A percentile compares a stretch with the other conserved stretches of the same genome.
Evolutionary conservation across 1,140 invertebrate species (phyloP).

Genomic region (Hylaeus volcanicus): DNA sequence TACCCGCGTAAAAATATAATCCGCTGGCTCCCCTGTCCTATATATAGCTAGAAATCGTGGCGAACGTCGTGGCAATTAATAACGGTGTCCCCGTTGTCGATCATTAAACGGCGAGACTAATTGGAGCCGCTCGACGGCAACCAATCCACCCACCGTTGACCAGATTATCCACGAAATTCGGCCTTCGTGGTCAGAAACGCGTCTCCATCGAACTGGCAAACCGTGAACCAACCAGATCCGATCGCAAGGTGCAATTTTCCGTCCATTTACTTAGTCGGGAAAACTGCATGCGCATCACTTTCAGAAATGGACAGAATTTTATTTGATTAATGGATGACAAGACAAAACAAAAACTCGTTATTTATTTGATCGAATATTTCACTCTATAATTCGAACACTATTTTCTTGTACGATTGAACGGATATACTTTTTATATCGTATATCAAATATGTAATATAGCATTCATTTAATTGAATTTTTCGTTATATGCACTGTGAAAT

Average conservation of each 20-base stretch:
- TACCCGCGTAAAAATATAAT: constrained; percentile 38
- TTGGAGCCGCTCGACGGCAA: constrained; percentile 48
- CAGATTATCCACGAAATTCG: constrained; percentile 32
- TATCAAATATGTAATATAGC: no score
- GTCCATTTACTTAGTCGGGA: no score
- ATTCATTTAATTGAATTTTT: no score
- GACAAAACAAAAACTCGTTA: no score
- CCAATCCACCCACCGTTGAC: constrained; percentile 25
- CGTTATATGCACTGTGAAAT: no score
- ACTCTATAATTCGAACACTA: no score
- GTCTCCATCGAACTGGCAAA: not conserved
- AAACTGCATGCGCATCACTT: no score
- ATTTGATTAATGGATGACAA: no score
- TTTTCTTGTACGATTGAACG: no score
- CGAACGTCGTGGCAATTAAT: constrained; percentile 34
- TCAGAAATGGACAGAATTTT: no score
- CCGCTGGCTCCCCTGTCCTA: constrained; percentile 6
- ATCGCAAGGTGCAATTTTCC: not conserved
- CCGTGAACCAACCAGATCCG: not conserved
- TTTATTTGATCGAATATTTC: no score
- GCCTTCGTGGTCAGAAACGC: not conserved
- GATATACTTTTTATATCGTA: no score
- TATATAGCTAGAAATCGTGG: constrained; percentile 33
- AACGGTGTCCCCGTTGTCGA: constrained; percentile 37
- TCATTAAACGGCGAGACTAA: constrained; percentile 54